Percentiles rank a stretch among this genome's conserved stretches.
These are phyloP conservation scores for Seriola aureovittata DNA, from an alignment of 2,113 vertebrate species.

Conservation along the genomic window DNA sequence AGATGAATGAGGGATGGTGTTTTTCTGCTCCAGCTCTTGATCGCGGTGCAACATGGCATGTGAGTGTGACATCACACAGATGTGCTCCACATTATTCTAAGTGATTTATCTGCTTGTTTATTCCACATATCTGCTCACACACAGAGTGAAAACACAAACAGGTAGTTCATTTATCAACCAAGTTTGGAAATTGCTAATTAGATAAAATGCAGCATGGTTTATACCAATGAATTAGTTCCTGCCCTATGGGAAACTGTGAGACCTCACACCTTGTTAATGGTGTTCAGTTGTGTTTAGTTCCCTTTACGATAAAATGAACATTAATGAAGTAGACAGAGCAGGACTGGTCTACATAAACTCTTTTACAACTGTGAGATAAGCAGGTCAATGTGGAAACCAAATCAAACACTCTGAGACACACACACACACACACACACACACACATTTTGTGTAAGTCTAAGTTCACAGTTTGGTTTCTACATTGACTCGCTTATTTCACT, in stretches of 20 bases:
- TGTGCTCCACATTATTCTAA: slow-evolving; percentile 38
- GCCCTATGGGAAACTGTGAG: neutral
- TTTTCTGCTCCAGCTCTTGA: slow-evolving; percentile 36
- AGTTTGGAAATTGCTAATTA: neutral
- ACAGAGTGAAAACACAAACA: slow-evolving; percentile 18
- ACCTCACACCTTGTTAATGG: neutral
- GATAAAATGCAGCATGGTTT: neutral
- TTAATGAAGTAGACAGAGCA: neutral
- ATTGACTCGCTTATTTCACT: neutral
- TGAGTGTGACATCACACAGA: slow-evolving; percentile 41
- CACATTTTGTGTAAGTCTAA: neutral
- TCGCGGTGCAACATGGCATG: slow-evolving; percentile 8
- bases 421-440: no score
- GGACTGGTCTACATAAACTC: neutral
- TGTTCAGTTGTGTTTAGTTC: neutral
- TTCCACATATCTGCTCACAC: neutral
- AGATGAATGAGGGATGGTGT: slow-evolving; percentile 43
- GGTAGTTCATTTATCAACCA: slow-evolving; percentile 14
- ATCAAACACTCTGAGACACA: no score
- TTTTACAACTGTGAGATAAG: neutral
- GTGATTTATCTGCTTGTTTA: slow-evolving; percentile 39
- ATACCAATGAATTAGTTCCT: neutral
- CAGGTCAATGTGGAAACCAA: neutral
- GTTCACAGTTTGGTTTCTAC: neutral
- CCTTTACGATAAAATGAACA: neutral